Base-by-base conservation (phyloP, 2,113 vertebrate species). In the Nesogale talazaci region DNA sequence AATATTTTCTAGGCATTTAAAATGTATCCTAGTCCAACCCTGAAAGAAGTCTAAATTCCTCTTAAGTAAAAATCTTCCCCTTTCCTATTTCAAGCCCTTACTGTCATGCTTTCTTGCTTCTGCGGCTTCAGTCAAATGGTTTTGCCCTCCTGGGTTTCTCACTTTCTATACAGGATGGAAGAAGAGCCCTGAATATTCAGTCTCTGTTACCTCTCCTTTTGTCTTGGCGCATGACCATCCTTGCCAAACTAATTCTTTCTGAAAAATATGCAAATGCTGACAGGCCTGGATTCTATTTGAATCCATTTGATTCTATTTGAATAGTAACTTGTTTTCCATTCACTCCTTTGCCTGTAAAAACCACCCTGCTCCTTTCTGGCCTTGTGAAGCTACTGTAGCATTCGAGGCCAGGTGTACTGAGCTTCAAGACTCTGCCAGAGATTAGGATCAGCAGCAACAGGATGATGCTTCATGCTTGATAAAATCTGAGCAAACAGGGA, bases 231-330 rank as follows among this genome's bases (percentile, higher is more conserved):
- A 52, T 52, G 70, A 63, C 67, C 90, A 88, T 67, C 57, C 46
- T 29, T 56, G 78, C 70, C 67, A 57, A 80, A 72, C 70, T 80
- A 93, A 83, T 83, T 91, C 84, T 78, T 42, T 63, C 65, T 86
- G 89, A 84, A 92, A 95, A 93, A 90, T 56, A 61, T 38, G 46
- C 12, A 77, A 78, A 86, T 77, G 42, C 87, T 27, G 84, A 57
- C 91, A 92, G 38, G 29, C 29, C 46, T 17, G 38, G 70, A 27
- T 57, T 0, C 0, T 0, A 0, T 40, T 80, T 76, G 29, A 94
- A 86, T 3, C 86, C n/a, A n/a, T n/a, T n/a, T n/a, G 70, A 27
- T 57, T 0, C 0, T 0, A 0, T 40, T 80, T 76, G 29, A 94
- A 86, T 3, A 86, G 56, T 75, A 74, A 36, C 63, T 85, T 92